Conservation (phyloP, 2,888 invertebrate genomes). For the Cheiracanthium punctorium region DNA sequence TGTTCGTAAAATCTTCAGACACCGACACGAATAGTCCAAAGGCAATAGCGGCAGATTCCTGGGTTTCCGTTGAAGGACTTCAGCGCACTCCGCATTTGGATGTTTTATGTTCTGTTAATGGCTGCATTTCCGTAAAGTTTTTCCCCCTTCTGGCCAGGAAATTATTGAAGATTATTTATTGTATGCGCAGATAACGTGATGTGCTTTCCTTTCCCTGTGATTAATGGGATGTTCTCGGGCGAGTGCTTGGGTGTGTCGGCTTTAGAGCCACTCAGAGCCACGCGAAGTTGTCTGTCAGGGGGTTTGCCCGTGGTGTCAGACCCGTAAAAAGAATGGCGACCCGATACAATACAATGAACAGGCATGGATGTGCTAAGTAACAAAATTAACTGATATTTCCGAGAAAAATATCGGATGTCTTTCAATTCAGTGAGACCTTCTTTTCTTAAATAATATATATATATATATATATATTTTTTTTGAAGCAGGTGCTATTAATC, state of each 20-base stretch:
- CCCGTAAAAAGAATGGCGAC: neutral
- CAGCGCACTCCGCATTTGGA: slow-evolving; percentile 34
- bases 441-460: no score
- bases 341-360: neutral
- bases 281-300: slow-evolving; percentile 11
- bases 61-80: slow-evolving; percentile 13
- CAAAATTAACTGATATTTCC: neutral
- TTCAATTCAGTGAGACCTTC: no score
- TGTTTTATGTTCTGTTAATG: slow-evolving; percentile 41
- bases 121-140: slow-evolving; percentile 47
- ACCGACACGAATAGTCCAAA: neutral
- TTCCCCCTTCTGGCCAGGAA: slow-evolving; percentile 32
- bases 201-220: slow-evolving; percentile 60
- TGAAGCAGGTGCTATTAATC: no score
- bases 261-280: slow-evolving; percentile 14
- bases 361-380: neutral
- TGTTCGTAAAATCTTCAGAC: neutral
- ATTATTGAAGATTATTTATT: slow-evolving; percentile 68
- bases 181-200: slow-evolving; percentile 67
- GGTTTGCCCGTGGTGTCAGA: neutral
- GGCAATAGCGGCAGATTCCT: neutral
- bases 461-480: no score
- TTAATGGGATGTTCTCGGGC: slow-evolving; percentile 49
- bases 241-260: slow-evolving; percentile 62
- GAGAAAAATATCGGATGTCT: neutral